These are phyloP conservation scores for Drosophila borealis DNA, from an alignment of 2,888 invertebrate genomes.

Conservation along the genomic window DNA sequence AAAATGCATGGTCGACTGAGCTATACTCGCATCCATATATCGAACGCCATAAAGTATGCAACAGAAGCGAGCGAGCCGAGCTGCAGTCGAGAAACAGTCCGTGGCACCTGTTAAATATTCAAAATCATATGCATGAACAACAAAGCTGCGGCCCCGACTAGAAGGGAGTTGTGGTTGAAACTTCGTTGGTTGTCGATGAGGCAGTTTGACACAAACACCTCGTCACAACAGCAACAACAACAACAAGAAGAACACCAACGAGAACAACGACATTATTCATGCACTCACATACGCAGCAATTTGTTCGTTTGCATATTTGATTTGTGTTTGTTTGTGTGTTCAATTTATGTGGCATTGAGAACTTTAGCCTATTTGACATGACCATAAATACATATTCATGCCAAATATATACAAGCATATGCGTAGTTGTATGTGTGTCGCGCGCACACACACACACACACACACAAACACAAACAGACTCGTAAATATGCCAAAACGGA, in stretches of 20 bases:
- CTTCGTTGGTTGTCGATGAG: constrained; percentile 20
- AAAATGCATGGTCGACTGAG: constrained; percentile 34
- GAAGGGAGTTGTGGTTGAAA: constrained; percentile 1
- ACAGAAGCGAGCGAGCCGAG: constrained; percentile 54
- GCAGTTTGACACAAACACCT: constrained; percentile 43
- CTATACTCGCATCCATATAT: constrained; percentile 15
- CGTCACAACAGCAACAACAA: constrained; percentile 16
- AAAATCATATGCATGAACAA: constrained; percentile 74
- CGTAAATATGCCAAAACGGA: constrained; percentile 72
- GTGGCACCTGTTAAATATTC: constrained; percentile 76
- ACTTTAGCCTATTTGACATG: constrained; percentile 73
- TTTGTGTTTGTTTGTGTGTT: constrained; percentile 62
- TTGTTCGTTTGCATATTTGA: constrained; percentile 78
- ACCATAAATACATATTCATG: constrained; percentile 47
- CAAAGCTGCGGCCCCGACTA: constrained; percentile 34
- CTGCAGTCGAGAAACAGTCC: constrained; percentile 41
- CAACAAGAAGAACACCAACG: not conserved
- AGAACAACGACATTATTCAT: constrained; percentile 4
- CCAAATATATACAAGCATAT: constrained; percentile 18
- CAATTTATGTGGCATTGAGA: constrained; percentile 78
- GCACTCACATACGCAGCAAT: constrained; percentile 33
- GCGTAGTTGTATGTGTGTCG: constrained; percentile 1
- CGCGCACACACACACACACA: not conserved
- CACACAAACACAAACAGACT: constrained; percentile 52
- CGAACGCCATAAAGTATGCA: constrained; percentile 68